Base-by-base conservation (phyloP, 2,888 invertebrate genomes). In the Prostheceraeus crozeri region DNA sequence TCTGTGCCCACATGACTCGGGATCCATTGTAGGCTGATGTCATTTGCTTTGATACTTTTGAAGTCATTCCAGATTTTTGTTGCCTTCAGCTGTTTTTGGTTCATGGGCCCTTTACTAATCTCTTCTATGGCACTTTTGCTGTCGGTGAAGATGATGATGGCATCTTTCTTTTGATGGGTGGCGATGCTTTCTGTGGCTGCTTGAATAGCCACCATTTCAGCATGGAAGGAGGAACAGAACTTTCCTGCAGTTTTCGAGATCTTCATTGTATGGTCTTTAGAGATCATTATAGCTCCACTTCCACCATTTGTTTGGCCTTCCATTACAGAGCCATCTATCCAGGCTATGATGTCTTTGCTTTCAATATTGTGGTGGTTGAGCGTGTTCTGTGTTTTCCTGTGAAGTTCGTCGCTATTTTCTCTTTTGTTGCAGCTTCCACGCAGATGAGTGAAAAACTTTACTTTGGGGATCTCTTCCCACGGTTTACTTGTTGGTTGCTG, bases 161-260 rank as follows among this genome's bases (percentile, higher is more conserved):
- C 40, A 40, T 23, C 40, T 40, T 40, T 14, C 4, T 19, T 40
- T 14, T 40, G 16, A n/a, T 40, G 16, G 6, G 16, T 8, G 6
- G 16, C 40, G 40, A 40, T 40, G 6, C 6, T 8, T 40, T 40
- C 16, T 8, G 23, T 8, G 6, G n/a, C 40, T 40, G 40, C 40
- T 40, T 40, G 16, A 40, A 8, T 40, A n/a, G 40, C 40, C 19
- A 40, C 40, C 40, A 40, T 40, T n/a, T n/a, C 40, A 16, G 40
- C 40, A 16, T 40, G 16, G 23, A 16, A 40, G 40, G 16, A 16
- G 4, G 40, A 40, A 23, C 40, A 40, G 40, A 40, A 40, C 19
- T 40, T 40, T 19, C 40, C 40, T 40, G 40, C 40, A 4, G 40
- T 40, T 40, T 40, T 40, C n/a, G 16, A 23, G 40, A 40, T 40